Evolutionary conservation across 1,140 invertebrate genomes (phyloP).

Genomic region (Patella vulgata): DNA sequence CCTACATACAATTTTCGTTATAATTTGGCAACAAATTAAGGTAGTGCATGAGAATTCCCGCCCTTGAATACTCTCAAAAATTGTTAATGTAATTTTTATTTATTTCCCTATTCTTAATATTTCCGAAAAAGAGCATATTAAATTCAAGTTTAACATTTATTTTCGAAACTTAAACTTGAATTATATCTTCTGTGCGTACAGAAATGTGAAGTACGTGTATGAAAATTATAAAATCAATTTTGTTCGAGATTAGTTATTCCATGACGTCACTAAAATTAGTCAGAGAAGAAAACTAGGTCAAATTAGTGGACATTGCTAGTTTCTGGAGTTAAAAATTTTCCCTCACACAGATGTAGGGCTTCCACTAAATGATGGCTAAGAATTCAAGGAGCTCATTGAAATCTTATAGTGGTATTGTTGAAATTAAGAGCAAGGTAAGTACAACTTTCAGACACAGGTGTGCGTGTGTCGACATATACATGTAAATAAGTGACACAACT

Average conservation of each 20-base stretch:
- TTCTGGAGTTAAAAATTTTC: not conserved
- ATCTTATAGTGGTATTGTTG: constrained; percentile 38
- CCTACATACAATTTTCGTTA: too few relatives aligned
- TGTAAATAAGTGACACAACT: not conserved
- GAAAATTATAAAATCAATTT: too few relatives aligned
- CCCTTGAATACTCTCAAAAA: not conserved
- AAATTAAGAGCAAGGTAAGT: constrained; percentile 59
- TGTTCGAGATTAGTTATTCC: not conserved
- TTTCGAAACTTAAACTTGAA: too few relatives aligned
- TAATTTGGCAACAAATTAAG: constrained; percentile 11
- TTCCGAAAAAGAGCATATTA: too few relatives aligned
- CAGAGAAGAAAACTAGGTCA: constrained; percentile 13
- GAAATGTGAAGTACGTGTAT: too few relatives aligned
- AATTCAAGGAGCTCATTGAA: constrained; percentile 41
- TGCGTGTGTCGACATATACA: too few relatives aligned
- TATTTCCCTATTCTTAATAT: too few relatives aligned
- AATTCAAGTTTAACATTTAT: too few relatives aligned
- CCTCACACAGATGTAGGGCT: constrained; percentile 23
- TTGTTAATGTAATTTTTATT: too few relatives aligned
- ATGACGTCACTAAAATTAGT: constrained; percentile 20
- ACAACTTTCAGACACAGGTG: too few relatives aligned
- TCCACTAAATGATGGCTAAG: constrained; percentile 45
- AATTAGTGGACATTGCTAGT: constrained; percentile 9
- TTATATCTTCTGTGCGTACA: too few relatives aligned
- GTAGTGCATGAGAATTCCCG: constrained; percentile 6